These are phyloP conservation scores for Rhynchophorus ferrugineus DNA, from an alignment of 1,140 invertebrate species.

Conservation along the genomic window DNA sequence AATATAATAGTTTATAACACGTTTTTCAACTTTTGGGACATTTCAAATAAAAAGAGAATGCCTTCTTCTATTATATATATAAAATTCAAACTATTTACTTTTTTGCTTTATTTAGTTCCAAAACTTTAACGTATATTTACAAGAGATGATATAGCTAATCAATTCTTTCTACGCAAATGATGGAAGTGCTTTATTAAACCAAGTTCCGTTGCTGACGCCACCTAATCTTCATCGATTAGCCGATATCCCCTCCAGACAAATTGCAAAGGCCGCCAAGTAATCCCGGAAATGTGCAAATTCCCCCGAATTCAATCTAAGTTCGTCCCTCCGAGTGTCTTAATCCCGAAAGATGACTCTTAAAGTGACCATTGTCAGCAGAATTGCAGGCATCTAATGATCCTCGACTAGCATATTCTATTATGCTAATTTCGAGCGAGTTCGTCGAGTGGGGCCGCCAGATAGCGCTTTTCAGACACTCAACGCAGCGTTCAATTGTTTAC, in stretches of 20 bases:
- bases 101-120: no score
- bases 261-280: constrained; percentile 12
- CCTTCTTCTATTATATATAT: no score
- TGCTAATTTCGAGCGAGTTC: constrained; percentile 30
- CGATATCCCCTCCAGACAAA: constrained; percentile 6
- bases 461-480: constrained; percentile 22
- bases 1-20: no score
- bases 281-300: constrained; percentile 15
- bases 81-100: no score
- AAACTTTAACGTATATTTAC: no score
- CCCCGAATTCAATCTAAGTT: constrained; percentile 21
- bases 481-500: constrained; percentile 34
- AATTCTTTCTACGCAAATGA: no score
- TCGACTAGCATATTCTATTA: constrained; percentile 33
- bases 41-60: no score
- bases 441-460: constrained; percentile 29
- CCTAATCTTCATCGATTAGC: neutral
- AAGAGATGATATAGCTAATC: no score
- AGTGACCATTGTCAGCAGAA: constrained; percentile 27
- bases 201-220: neutral
- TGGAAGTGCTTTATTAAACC: no score
- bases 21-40: no score
- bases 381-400: constrained; percentile 28
- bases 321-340: constrained; percentile 17
- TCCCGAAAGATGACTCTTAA: constrained; percentile 19